A percentile compares a stretch with the other conserved stretches of the same genome.
Conservation (phyloP, 2,888 invertebrate genomes). For the Drosophila bunnanda region DNA sequence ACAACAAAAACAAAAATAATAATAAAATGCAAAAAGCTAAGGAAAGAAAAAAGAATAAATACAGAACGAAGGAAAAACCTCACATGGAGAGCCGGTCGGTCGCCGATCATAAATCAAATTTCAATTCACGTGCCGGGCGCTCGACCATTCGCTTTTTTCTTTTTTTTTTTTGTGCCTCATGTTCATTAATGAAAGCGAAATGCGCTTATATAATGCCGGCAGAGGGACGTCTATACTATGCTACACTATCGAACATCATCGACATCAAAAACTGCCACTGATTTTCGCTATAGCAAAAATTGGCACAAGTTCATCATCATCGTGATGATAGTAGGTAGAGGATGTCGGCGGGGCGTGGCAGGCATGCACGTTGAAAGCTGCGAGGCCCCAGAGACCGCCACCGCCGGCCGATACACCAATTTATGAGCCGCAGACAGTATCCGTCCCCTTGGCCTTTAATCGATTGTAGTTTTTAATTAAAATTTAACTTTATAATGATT, state of each 20-base stretch:
- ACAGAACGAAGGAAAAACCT: conserved; percentile 59
- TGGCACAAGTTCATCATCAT: conserved; percentile 80
- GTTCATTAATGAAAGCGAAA: conserved; percentile 75
- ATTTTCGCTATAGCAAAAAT: conserved; percentile 54
- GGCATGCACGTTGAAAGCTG: conserved; percentile 70
- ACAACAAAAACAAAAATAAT: conserved; percentile 3
- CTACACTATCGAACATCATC: conserved; percentile 49
- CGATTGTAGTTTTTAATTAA: conserved; percentile 83
- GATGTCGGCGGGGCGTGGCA: conserved; percentile 51
- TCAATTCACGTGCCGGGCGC: conserved; percentile 72
- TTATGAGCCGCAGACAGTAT: conserved; percentile 78
- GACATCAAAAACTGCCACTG: conserved; percentile 67
- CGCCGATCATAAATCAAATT: conserved; percentile 69
- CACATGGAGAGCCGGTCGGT: conserved; percentile 33
- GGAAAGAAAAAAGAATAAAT: neutral
- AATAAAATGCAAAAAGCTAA: conserved; percentile 32
- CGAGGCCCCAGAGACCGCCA: conserved; percentile 17
- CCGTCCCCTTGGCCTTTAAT: conserved; percentile 50
- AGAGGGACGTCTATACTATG: conserved; percentile 54
- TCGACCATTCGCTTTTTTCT: conserved; percentile 30
- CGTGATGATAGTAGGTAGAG: conserved; percentile 30
- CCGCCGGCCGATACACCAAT: conserved; percentile 64
- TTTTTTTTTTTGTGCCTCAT: conserved; percentile 23
- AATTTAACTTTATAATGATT: conserved; percentile 83
- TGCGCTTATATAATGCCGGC: conserved; percentile 64